Conservation (phyloP, 2,113 vertebrate genomes). For the Anthoscopus minutus region DNA sequence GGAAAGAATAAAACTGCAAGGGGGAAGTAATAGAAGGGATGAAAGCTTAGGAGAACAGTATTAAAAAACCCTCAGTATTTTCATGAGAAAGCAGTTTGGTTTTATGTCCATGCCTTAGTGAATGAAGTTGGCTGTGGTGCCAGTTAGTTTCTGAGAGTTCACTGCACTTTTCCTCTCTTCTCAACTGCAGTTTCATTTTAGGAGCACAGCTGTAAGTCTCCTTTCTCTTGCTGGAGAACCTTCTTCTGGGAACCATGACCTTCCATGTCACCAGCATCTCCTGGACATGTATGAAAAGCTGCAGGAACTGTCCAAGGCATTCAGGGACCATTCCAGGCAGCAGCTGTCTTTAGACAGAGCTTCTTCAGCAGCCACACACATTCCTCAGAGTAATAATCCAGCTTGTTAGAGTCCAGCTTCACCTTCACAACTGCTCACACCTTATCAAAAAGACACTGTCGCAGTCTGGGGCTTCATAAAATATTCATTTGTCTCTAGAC, state of each 20-base stretch:
- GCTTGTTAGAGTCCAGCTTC: neutral
- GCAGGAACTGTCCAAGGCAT: fast-evolving
- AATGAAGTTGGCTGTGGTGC: neutral
- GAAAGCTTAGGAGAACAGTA: neutral
- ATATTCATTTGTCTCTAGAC: neutral
- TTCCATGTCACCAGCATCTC: neutral
- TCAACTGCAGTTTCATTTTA: neutral
- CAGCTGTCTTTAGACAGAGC: neutral
- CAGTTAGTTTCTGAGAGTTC: neutral
- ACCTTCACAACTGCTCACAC: neutral
- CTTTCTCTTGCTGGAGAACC: neutral
- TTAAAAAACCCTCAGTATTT: neutral
- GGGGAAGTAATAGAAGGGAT: neutral
- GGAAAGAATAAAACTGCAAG: neutral
- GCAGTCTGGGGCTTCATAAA: neutral
- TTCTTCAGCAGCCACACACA: fast-evolving
- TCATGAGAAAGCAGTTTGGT: neutral
- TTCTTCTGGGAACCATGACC: neutral
- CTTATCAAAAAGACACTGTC: neutral
- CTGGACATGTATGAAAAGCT: neutral
- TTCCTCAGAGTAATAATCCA: neutral
- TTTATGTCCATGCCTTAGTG: neutral
- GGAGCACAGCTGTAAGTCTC: neutral
- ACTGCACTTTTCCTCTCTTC: neutral
- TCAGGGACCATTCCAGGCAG: no score